These are phyloP conservation scores for Gobio gobio DNA, from an alignment of 2,113 vertebrate genomes.

Conservation along the genomic window DNA sequence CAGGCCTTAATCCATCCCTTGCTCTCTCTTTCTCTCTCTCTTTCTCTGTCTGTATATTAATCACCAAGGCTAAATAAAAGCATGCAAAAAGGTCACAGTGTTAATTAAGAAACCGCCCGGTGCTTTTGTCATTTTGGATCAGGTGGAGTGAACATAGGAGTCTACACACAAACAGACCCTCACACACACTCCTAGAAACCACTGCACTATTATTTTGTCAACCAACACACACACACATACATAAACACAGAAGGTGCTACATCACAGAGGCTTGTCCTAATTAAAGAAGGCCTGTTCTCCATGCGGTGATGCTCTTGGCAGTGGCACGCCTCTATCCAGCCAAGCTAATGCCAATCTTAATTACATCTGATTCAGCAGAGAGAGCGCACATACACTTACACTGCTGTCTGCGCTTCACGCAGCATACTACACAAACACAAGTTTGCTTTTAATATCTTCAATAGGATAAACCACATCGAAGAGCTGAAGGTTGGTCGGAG, in stretches of 20 bases:
- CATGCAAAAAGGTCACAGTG: slow-evolving; percentile 62
- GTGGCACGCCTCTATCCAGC: slow-evolving; percentile 57
- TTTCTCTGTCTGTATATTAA: slow-evolving; percentile 54
- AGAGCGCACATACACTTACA: slow-evolving; percentile 6
- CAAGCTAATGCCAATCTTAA: slow-evolving; percentile 60
- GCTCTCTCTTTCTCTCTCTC: slow-evolving; percentile 3
- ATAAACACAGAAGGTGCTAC: slow-evolving; percentile 48
- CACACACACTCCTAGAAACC: neutral
- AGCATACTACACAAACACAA: slow-evolving; percentile 36
- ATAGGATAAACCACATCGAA: neutral
- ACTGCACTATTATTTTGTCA: slow-evolving; percentile 12
- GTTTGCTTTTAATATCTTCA: slow-evolving; percentile 15
- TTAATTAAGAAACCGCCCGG: slow-evolving; percentile 63
- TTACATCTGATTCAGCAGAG: slow-evolving; percentile 39
- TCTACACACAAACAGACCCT: slow-evolving; percentile 23
- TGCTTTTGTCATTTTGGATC: slow-evolving; percentile 55
- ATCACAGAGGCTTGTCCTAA: slow-evolving; percentile 59
- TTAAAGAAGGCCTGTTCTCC: slow-evolving; percentile 53
- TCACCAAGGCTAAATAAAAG: slow-evolving; percentile 45
- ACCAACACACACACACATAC: slow-evolving; percentile 39
- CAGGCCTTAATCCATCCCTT: slow-evolving; percentile 22
- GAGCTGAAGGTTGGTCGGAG: neutral
- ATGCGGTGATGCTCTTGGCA: slow-evolving; percentile 49
- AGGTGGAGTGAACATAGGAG: slow-evolving; percentile 41
- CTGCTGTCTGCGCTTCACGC: neutral